These are phyloP conservation scores for Melierax canorus DNA, from an alignment of 2,113 vertebrate genomes.

Conservation along the genomic window DNA sequence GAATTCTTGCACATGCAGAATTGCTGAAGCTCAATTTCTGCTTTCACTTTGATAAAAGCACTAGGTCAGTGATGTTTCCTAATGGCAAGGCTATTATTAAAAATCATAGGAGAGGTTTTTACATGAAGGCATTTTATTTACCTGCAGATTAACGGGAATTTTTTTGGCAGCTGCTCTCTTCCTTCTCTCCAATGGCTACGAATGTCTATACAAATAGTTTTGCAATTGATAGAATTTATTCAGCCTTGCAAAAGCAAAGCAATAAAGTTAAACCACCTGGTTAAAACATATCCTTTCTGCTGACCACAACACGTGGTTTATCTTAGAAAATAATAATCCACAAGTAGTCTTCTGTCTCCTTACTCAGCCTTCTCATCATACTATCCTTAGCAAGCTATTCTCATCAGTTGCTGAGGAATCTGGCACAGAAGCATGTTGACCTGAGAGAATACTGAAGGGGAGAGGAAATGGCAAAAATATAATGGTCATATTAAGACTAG, in stretches of 20 bases:
- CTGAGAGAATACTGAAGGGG: neutral
- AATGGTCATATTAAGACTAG: neutral
- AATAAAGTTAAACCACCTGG: neutral
- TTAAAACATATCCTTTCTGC: neutral
- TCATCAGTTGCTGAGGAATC: neutral
- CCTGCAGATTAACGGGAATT: neutral
- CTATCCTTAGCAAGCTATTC: neutral
- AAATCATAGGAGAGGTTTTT: neutral
- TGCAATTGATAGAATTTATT: neutral
- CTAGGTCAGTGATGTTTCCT: neutral
- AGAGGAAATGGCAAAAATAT: neutral
- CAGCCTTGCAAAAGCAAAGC: neutral
- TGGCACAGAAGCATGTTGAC: neutral
- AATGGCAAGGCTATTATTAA: neutral
- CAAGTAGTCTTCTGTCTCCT: neutral
- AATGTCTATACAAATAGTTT: neutral
- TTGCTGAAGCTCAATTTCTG: neutral
- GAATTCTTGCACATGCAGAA: neutral
- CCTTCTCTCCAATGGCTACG: neutral
- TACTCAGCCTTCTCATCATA: neutral
- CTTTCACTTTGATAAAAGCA: neutral
- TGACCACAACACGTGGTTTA: neutral
- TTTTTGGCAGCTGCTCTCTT: neutral
- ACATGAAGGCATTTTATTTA: neutral
- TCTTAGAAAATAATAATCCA: neutral